Percentiles rank a stretch among this genome's conserved stretches.
These are phyloP conservation scores for Furcifer pardalis DNA, from an alignment of 2,797 vertebrate species.

Conservation along the genomic window DNA sequence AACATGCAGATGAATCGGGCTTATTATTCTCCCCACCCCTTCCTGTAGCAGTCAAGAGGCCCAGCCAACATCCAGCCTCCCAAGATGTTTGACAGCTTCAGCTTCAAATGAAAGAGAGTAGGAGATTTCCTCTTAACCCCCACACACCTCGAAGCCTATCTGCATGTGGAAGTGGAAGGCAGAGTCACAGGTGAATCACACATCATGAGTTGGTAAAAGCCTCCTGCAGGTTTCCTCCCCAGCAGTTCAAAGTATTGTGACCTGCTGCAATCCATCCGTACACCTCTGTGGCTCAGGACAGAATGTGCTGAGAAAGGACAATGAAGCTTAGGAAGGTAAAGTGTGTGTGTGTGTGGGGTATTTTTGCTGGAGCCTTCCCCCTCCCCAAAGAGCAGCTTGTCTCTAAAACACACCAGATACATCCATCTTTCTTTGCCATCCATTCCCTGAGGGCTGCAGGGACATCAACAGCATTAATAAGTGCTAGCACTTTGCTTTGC, in stretches of 20 bases:
- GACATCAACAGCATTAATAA: constrained; percentile 36
- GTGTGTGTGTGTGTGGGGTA: too few species aligned
- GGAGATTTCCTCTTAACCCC: background rate
- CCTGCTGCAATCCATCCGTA: constrained; percentile 53
- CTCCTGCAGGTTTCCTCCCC: constrained; percentile 60
- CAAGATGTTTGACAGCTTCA: background rate
- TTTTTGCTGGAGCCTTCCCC: background rate
- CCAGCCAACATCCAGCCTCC: background rate
- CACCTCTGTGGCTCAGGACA: constrained; percentile 29
- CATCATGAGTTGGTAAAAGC: constrained; percentile 50
- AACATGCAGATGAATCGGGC: constrained; percentile 14
- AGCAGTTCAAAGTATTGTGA: constrained; percentile 64
- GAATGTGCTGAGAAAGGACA: constrained; percentile 15
- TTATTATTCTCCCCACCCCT: constrained; percentile 31
- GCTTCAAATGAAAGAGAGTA: background rate
- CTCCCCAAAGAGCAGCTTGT: constrained; percentile 12
- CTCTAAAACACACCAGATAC: constrained; percentile 33
- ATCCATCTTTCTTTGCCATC: constrained; percentile 34
- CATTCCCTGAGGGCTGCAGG: constrained; percentile 12
- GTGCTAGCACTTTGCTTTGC: constrained; percentile 16
- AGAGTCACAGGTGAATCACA: constrained; percentile 65
- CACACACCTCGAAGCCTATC: constrained; percentile 6
- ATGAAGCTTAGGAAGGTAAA: background rate
- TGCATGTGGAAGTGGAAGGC: constrained; percentile 4
- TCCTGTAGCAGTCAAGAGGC: constrained; percentile 13